Conservation (phyloP, 2,113 vertebrate species). For the Leiothrix lutea region DNA sequence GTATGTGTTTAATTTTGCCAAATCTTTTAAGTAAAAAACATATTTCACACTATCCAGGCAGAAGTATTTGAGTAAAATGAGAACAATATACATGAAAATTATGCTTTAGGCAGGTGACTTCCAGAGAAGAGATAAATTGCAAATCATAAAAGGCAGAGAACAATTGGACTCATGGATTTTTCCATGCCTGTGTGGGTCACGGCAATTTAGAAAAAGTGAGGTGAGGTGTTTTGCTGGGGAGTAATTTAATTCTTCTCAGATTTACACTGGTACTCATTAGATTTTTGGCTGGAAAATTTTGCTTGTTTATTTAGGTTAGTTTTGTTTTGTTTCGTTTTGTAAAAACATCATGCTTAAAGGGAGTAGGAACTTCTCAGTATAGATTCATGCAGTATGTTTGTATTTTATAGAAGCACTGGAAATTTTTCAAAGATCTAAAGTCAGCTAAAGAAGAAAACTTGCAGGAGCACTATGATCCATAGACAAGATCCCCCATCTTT, state of each 20-base stretch:
- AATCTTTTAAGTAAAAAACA: not conserved
- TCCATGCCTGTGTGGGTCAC: not conserved
- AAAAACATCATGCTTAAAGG: not conserved
- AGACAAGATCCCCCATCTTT: not conserved
- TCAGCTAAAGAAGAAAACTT: not conserved
- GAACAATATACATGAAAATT: not conserved
- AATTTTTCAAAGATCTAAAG: not conserved
- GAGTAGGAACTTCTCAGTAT: not conserved
- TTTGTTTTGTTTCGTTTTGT: not conserved
- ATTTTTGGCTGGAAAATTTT: not conserved
- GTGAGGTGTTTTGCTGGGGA: not conserved
- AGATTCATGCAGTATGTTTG: not conserved
- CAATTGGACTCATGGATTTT: not conserved
- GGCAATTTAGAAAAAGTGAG: not conserved
- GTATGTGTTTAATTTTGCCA: not conserved
- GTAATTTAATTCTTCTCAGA: not conserved
- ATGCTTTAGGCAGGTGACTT: not conserved
- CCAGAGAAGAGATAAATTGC: not conserved
- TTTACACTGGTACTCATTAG: accelerated
- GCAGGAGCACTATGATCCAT: not conserved
- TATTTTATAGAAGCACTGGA: not conserved
- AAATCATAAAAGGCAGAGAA: not conserved
- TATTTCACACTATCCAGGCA: not conserved
- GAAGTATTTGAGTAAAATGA: not conserved
- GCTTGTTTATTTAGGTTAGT: accelerated